phyloP scores from a whole-genome alignment of 2,113 vertebrate genomes.

The Menura novaehollandiae region DNA sequence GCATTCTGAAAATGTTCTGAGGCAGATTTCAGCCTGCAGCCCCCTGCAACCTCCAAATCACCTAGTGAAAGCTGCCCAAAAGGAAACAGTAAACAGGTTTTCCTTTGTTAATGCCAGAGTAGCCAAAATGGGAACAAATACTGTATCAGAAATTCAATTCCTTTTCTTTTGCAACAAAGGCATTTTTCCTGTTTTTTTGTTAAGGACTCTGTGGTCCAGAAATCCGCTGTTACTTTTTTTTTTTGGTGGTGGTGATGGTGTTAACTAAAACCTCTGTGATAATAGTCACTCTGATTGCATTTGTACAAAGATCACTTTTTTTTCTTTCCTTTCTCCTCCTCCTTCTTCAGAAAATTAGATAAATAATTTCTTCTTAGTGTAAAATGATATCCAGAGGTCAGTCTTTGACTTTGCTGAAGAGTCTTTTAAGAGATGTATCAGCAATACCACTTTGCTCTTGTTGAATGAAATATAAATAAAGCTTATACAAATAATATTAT shows the following conservation, averaged over 20 bases:
- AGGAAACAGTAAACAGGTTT: neutral
- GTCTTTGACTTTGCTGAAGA: constrained; percentile 3
- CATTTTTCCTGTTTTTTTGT: neutral
- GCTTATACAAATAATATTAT: constrained; percentile 52
- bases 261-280: neutral
- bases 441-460: constrained; percentile 33
- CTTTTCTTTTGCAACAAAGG: neutral
- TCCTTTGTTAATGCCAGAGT: neutral
- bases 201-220: neutral
- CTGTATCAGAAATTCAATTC: neutral
- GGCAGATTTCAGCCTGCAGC: neutral
- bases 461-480: constrained; percentile 43
- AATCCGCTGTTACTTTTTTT: neutral
- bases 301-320: neutral
- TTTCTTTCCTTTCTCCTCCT: neutral
- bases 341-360: neutral
- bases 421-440: neutral
- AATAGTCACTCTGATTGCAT: neutral
- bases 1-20: neutral
- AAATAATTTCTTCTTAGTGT: neutral
- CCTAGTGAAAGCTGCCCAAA: neutral
- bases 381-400: constrained; percentile 38
- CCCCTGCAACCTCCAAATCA: neutral
- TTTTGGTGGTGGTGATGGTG: neutral
- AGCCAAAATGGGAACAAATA: neutral